Conservation (phyloP, 2,113 vertebrate genomes). For the Edolisoma coerulescens region DNA sequence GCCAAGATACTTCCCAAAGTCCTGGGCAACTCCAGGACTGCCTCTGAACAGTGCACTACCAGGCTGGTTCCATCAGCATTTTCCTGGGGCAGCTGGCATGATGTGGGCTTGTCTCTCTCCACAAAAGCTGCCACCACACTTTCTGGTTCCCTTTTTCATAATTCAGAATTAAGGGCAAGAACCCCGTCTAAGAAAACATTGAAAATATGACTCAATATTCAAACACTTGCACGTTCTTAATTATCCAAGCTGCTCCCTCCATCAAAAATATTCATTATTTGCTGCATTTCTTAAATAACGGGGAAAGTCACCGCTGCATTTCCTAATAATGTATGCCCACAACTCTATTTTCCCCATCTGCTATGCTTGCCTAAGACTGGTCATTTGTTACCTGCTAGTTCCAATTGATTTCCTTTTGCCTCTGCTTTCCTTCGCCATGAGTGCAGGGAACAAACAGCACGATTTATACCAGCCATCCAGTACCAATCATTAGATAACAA, state of each 20-base stretch:
- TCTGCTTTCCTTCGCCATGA: conserved; percentile 66
- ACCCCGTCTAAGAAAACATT: neutral
- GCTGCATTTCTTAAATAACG: conserved; percentile 23
- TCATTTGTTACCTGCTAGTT: conserved; percentile 82
- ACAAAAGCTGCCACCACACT: neutral
- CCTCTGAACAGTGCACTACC: fast-evolving
- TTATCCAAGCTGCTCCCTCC: neutral
- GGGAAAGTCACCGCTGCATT: conserved; percentile 25
- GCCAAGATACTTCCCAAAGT: neutral
- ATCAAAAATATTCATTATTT: conserved; percentile 25
- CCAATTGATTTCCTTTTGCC: conserved; percentile 82
- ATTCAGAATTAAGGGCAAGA: neutral
- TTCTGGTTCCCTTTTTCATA: neutral
- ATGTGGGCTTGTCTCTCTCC: neutral
- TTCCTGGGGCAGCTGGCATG: neutral
- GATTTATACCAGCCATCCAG: conserved; percentile 79
- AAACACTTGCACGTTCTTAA: neutral
- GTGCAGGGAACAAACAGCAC: conserved; percentile 67
- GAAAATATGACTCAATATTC: neutral
- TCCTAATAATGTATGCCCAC: conserved; percentile 62
- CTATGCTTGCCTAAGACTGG: conserved; percentile 73
- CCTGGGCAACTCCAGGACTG: neutral
- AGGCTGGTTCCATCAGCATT: neutral
- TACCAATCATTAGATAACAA: conserved; percentile 84
- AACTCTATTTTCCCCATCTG: conserved; percentile 68